Evolutionary conservation across 2,888 invertebrate species (phyloP).

Genomic region (Acleris literana): DNA sequence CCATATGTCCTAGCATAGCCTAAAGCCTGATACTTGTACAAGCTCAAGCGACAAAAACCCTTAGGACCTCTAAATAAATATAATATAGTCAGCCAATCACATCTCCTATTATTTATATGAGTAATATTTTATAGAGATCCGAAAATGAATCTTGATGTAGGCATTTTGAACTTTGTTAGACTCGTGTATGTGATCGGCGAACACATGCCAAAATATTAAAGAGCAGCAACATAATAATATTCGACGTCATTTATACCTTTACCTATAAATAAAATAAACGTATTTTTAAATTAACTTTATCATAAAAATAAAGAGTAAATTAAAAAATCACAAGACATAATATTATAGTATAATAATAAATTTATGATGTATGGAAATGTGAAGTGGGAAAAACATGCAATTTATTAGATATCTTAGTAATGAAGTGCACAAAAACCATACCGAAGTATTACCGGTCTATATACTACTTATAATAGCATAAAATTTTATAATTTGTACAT

Average conservation of each 20-base stretch:
- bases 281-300: neutral
- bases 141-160: neutral
- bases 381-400: conserved; percentile 4
- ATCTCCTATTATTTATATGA: neutral
- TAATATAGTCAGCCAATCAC: conserved; percentile 6
- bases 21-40: too few relatives aligned
- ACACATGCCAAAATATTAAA: conserved; percentile 36
- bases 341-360: too few relatives aligned
- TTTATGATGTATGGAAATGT: neutral
- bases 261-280: neutral
- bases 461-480: neutral
- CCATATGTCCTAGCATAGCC: too few relatives aligned
- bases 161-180: neutral
- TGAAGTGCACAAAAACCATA: conserved; percentile 5
- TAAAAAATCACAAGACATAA: neutral
- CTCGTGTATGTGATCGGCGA: conserved; percentile 12
- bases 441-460: neutral
- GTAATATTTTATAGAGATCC: too few relatives aligned
- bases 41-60: neutral
- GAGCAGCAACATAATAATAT: conserved; percentile 36
- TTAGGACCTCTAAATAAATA: conserved; percentile 15
- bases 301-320: neutral
- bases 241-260: neutral
- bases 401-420: conserved; percentile 7
- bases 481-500: neutral